Base-by-base conservation (phyloP, 2,113 vertebrate species). In the Phrynosoma blainvillii region DNA sequence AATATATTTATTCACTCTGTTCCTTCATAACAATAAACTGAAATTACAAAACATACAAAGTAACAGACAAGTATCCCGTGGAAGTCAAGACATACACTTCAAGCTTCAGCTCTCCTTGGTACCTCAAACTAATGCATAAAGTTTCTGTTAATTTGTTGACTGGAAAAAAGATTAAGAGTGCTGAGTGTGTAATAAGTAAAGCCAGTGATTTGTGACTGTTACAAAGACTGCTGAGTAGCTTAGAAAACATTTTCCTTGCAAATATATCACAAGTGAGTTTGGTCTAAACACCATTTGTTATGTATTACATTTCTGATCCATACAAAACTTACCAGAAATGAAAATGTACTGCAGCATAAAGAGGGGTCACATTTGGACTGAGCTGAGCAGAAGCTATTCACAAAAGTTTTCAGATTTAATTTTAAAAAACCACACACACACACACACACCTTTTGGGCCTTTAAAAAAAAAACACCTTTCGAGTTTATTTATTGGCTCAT, bases 11-110 rank as follows among this genome's bases (percentile, higher is more conserved):
- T 78, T 54, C 83, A 88, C 56, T 82, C n/a, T 40, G 40, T 0
- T 0, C 0, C 74, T 83, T 66, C 79, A 84, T 85, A 89, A 92
- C 81, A 91, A 81, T 85, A 92, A 85, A 93, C 62, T 65, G 79
- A 92, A 89, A 91, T 82, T 93, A 82, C 47, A 84, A 90, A 91
- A 89, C 42, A 66, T 82, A 76, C 87, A 88, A 94, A 93, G 92
- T 82, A 93, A 91, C 75, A 82, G 77, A 30, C 27, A n/a, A 81
- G 75, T 4, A 74, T 92, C 6, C n/a, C 52, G 11, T 78, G 89
- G 16, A 25, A 90, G 90, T 20, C 65, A 74, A 79, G 66, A 62
- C 52, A 88, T 52, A 84, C 70, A 66, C 82, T 93, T 92, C 74
- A 89, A 87, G 52, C 88, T 82, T 82, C 52, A 92, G 87, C 80